These are phyloP conservation scores for Plestiodon gilberti DNA, from an alignment of 2,113 vertebrate genomes.

Conservation along the genomic window DNA sequence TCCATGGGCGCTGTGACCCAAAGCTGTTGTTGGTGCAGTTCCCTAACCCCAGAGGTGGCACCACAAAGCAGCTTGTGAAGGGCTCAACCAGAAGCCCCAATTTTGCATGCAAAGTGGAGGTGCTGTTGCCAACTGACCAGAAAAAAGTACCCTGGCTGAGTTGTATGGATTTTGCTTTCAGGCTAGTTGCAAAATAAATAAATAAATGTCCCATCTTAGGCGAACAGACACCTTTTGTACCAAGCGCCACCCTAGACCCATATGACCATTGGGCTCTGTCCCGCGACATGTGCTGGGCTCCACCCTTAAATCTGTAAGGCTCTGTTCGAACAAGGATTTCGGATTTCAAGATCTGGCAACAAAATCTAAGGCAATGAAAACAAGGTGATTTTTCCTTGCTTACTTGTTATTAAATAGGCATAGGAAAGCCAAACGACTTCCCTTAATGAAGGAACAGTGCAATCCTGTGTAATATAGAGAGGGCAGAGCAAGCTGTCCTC, in stretches of 20 bases:
- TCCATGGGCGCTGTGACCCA: too few species aligned
- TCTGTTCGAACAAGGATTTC: not conserved
- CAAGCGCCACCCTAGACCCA: not conserved
- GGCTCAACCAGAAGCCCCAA: too few species aligned
- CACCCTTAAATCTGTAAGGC: not conserved
- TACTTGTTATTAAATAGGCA: not conserved
- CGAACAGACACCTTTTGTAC: not conserved
- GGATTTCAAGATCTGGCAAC: not conserved
- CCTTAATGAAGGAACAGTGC: not conserved
- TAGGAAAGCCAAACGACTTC: not conserved
- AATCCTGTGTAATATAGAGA: too few species aligned
- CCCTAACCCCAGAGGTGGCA: too few species aligned
- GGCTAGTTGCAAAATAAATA: not conserved
- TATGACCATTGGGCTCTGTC: not conserved
- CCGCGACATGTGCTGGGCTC: not conserved
- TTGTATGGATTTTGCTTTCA: not conserved
- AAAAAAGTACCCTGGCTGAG: not conserved
- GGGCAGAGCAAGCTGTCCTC: too few species aligned
- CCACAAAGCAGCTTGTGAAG: too few species aligned
- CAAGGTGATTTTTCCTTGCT: not conserved
- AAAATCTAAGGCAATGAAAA: not conserved
- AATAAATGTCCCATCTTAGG: not conserved
- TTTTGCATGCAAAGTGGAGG: not conserved
- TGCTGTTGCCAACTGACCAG: not conserved
- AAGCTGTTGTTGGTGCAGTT: too few species aligned